phyloP scores from a whole-genome alignment of 2,888 invertebrate species.

The Drosophila monieri region DNA sequence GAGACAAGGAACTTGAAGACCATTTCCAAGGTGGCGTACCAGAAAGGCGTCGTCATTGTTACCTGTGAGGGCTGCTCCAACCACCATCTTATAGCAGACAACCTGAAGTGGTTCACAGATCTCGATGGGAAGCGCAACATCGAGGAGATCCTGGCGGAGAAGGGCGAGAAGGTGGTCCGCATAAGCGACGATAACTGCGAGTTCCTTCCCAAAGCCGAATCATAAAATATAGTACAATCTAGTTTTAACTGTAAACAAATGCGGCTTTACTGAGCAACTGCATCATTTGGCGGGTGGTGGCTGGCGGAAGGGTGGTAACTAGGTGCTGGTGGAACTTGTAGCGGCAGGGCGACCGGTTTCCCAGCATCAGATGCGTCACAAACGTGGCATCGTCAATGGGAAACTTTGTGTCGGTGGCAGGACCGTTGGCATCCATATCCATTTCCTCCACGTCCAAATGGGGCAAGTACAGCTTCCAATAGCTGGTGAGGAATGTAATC shows the following conservation, averaged over 20 bases:
- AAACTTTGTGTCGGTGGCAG: background rate
- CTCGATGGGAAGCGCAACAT: conserved; percentile 92
- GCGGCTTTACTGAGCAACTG: conserved; percentile 69
- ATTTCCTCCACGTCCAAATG: conserved; percentile 54
- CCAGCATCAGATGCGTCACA: conserved; percentile 57
- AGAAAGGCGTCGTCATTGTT: conserved; percentile 95
- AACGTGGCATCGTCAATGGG: conserved; percentile 54
- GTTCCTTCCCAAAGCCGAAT: conserved; percentile 40
- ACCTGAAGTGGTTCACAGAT: conserved; percentile 96
- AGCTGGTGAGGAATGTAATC: conserved; percentile 43
- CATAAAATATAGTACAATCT: conserved; percentile 4
- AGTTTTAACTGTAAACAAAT: conserved; percentile 58
- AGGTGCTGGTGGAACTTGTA: conserved; percentile 41
- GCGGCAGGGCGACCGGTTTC: conserved; percentile 57
- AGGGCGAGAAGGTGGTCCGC: conserved; percentile 92
- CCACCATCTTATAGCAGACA: conserved; percentile 97
- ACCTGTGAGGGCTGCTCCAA: conserved; percentile 94
- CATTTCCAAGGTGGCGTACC: conserved; percentile 94
- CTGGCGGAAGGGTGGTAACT: conserved; percentile 19
- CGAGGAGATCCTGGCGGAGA: conserved; percentile 94
- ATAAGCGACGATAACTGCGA: conserved; percentile 66
- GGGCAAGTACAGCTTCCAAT: conserved; percentile 54
- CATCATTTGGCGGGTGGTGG: conserved; percentile 20
- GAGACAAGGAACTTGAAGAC: conserved; percentile 89
- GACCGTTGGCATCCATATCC: conserved; percentile 18